These are phyloP conservation scores for Aporophyla lueneburgensis DNA, from an alignment of 2,888 invertebrate species.

Conservation along the genomic window DNA sequence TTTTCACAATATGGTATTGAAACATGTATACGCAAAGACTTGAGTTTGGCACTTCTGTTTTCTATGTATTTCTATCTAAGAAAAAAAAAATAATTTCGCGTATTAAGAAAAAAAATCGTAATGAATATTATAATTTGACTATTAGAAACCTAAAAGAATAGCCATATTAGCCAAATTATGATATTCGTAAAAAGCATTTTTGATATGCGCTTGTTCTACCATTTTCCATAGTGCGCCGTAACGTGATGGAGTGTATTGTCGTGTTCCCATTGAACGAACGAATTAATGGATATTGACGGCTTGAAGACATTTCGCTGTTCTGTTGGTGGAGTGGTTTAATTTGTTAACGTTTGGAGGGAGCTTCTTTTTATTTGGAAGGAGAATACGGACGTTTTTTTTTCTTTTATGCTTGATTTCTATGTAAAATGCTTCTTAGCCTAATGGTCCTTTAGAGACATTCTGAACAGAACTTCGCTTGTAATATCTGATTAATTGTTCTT, in stretches of 20 bases:
- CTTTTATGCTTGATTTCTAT: constrained; percentile 8
- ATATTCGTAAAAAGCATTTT: no score
- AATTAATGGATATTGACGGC: constrained; percentile 56
- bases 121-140: no score
- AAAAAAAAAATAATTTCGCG: no score
- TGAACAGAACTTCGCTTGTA: background rate
- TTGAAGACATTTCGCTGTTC: constrained; percentile 39
- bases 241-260: constrained; percentile 54
- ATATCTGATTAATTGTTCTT: background rate
- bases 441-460: background rate
- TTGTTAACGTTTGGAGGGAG: constrained; percentile 17
- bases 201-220: no score
- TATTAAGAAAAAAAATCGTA: no score
- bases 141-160: no score
- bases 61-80: no score
- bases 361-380: background rate
- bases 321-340: constrained; percentile 11
- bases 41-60: no score
- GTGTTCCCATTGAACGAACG: constrained; percentile 36
- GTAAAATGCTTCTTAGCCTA: background rate
- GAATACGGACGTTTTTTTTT: background rate
- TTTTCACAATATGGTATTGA: no score
- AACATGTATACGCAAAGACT: no score
- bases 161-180: no score
- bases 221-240: no score